A percentile compares a stretch with the other conserved stretches of the same genome.
Conservation (phyloP, 2,888 invertebrate species). For the Heterodera filipjevi region DNA sequence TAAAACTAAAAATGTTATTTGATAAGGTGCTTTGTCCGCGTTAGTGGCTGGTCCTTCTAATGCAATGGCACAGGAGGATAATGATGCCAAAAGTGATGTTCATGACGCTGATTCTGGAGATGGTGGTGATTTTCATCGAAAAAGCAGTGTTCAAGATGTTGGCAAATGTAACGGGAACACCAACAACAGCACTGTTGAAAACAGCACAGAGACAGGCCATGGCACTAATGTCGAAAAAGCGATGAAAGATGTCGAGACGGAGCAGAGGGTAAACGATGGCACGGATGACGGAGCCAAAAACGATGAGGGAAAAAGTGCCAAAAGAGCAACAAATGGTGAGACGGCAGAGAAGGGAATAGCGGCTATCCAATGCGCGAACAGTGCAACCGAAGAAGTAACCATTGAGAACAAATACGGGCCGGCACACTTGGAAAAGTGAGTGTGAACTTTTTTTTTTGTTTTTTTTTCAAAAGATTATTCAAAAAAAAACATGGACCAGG, state of each 20-base stretch:
- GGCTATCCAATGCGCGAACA: neutral
- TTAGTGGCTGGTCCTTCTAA: neutral
- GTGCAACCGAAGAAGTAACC: neutral
- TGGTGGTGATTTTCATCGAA: neutral
- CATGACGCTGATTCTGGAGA: neutral
- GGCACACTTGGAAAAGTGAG: slow-evolving; percentile 34
- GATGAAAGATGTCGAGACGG: neutral
- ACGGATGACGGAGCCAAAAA: neutral
- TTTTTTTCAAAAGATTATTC: too few species aligned
- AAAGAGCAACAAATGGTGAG: neutral
- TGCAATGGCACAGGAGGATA: neutral
- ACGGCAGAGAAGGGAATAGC: neutral
- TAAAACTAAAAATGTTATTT: too few species aligned
- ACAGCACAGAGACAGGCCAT: neutral
- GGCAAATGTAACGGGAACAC: neutral
- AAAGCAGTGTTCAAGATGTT: too few species aligned
- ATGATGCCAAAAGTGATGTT: neutral
- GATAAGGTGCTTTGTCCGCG: neutral
- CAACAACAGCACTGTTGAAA: neutral
- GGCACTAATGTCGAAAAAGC: neutral
- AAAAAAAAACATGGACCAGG: too few species aligned
- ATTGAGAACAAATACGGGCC: slow-evolving; percentile 37
- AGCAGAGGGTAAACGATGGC: neutral
- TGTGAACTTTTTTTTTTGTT: too few species aligned
- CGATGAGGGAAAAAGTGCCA: neutral